Conservation (phyloP, 1,140 invertebrate genomes). For the Hycleus phaleratus region DNA sequence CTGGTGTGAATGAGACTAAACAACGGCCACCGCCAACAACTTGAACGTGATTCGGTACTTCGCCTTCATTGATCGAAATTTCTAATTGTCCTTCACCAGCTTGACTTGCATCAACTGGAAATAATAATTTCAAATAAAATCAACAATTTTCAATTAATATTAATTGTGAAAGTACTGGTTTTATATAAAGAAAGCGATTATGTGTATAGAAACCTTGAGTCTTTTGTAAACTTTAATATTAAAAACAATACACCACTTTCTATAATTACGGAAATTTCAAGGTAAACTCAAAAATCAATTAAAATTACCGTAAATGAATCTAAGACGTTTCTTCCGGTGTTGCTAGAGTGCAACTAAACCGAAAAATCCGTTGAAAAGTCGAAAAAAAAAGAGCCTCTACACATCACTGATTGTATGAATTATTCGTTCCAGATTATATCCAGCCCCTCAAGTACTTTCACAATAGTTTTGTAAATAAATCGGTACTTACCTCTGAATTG, state of each 20-base stretch:
- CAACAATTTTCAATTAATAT: no score
- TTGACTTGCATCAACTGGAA: constrained; percentile 87
- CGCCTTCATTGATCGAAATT: constrained; percentile 96
- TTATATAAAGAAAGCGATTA: no score
- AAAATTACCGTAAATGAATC: no score
- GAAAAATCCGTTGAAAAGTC: no score
- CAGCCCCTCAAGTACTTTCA: constrained; percentile 2
- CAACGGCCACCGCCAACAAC: constrained; percentile 90
- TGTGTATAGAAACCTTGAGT: no score
- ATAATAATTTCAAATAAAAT: constrained; percentile 2
- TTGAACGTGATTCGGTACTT: constrained; percentile 95
- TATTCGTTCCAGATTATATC: no score
- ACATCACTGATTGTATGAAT: no score
- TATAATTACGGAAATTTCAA: constrained; percentile 13
- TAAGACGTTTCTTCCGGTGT: no score
- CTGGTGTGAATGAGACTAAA: constrained; percentile 92
- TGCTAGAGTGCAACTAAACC: no score
- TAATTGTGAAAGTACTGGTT: no score
- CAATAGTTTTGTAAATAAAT: background rate
- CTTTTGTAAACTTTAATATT: no score
- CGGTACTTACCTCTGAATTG: constrained; percentile 76
- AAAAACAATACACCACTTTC: constrained; percentile 8
- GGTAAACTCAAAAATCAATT: background rate
- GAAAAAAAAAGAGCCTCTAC: no score
- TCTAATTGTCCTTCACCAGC: constrained; percentile 95